phyloP scores from a whole-genome alignment of 92 coral and sea anemone species.

The Phenganax stokvisi region DNA sequence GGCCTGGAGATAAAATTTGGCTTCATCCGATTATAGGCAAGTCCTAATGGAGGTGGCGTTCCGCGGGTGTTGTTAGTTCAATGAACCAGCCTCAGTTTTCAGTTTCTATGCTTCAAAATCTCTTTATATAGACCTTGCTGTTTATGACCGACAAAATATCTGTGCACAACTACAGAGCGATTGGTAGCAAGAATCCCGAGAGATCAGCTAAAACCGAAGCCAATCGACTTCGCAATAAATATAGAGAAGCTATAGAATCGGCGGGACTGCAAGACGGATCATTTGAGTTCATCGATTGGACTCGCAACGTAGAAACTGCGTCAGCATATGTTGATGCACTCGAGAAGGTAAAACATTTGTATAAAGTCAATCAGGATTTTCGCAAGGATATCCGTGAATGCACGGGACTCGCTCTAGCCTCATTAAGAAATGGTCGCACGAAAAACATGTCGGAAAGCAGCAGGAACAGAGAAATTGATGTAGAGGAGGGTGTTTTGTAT shows the following conservation, averaged over 20 bases:
- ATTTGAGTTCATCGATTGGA: conserved; percentile 59
- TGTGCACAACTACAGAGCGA: conserved; percentile 72
- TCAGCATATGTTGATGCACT: conserved; percentile 52
- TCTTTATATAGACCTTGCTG: conserved; percentile 65
- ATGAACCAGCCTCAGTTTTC: too few species aligned
- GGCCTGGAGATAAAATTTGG: too few species aligned
- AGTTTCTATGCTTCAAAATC: too few species aligned
- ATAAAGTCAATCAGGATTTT: conserved; percentile 57
- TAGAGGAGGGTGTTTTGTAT: conserved; percentile 71
- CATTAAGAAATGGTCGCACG: conserved; percentile 57
- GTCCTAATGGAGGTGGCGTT: too few species aligned
- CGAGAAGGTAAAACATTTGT: conserved; percentile 48
- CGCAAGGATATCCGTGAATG: conserved; percentile 53
- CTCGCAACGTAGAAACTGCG: conserved; percentile 59
- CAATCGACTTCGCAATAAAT: conserved; percentile 43
- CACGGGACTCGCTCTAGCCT: too few species aligned
- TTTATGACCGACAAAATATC: conserved; percentile 68
- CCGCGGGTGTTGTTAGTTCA: too few species aligned
- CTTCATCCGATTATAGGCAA: too few species aligned
- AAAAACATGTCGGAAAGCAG: conserved; percentile 26
- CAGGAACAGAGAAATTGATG: conserved; percentile 32
- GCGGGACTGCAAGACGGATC: conserved; percentile 42
- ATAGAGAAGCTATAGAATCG: conserved; percentile 19
- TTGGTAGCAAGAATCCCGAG: conserved; percentile 73
- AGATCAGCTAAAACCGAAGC: conserved; percentile 51